phyloP scores from a whole-genome alignment of 2,888 invertebrate genomes.

The Drosophila nr. perissopoda region DNA sequence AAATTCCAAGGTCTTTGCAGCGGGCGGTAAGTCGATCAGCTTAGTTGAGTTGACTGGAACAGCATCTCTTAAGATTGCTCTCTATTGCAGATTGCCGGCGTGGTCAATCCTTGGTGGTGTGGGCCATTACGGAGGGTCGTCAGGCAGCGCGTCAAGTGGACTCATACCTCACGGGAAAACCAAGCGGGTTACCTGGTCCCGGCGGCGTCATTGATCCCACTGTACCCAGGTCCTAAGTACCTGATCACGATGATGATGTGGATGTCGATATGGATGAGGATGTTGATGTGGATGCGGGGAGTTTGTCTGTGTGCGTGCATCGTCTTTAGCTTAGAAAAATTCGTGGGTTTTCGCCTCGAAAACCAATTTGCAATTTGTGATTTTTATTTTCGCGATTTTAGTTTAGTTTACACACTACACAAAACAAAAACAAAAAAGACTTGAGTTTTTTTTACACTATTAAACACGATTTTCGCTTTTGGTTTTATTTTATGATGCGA shows the following conservation, averaged over 20 bases:
- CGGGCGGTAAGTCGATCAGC: constrained; percentile 90
- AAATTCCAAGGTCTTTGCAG: constrained; percentile 95
- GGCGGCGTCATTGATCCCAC: constrained; percentile 91
- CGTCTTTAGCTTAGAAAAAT: constrained; percentile 70
- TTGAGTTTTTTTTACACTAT: constrained; percentile 72
- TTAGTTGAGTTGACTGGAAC: neutral
- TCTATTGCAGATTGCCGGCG: constrained; percentile 93
- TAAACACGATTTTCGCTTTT: constrained; percentile 60
- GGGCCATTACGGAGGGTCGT: constrained; percentile 99
- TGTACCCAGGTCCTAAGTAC: constrained; percentile 66
- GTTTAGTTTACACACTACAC: constrained; percentile 66
- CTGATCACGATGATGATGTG: constrained; percentile 12
- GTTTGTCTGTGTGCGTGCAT: constrained; percentile 69
- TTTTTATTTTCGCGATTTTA: constrained; percentile 79
- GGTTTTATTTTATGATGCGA: constrained; percentile 51
- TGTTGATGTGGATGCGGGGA: constrained; percentile 32
- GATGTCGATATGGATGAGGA: constrained; percentile 19
- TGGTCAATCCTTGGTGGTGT: constrained; percentile 99
- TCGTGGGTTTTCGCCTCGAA: constrained; percentile 36
- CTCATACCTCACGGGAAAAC: constrained; percentile 89
- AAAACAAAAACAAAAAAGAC: constrained; percentile 58
- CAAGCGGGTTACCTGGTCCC: constrained; percentile 94
- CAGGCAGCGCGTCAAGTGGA: constrained; percentile 98
- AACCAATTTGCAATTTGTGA: constrained; percentile 71
- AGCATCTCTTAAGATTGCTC: neutral